Base-by-base conservation (phyloP, 1,140 invertebrate species). In the Sweltsa coloradensis region DNA sequence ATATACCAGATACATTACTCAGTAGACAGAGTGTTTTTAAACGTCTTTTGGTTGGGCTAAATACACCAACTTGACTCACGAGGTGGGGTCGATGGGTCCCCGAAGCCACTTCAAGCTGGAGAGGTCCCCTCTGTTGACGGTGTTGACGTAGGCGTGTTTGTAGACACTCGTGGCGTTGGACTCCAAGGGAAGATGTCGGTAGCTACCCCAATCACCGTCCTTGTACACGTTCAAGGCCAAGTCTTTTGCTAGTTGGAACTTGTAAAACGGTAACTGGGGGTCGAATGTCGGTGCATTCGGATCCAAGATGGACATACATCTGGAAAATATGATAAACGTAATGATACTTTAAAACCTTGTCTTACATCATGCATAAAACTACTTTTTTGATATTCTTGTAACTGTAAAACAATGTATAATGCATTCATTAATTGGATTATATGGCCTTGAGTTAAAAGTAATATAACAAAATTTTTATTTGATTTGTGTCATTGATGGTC, bases 91-190 rank as follows among this genome's bases (percentile, higher is more conserved):
- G 42, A 74, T 42, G 45, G 72, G 69, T 45, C 76, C 81, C 63
- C 84, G 68, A 1, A 93, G 66, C 93, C 93, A 97, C 11, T 65
- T 74, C 1, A 97, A 60, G 26, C 84, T 84, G 0, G 82, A 84
- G 16, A 97, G 65, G 62, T 97, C 92, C 41, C 91, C 89, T 53
- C 81, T 74, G 5, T 81, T 79, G 2, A 75, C 53, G 1, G 83
- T 78, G 63, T 93, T 89, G 0, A 83, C 78, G 60, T 76, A 91
- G 0, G 78, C 82, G 66, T 95, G 83, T 41, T 71, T 59, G 0
- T 67, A 67, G 26, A 56, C 60, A 7, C 70, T 61, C 3, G 65
- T 65, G 27, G 64, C 51, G 4, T 65, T 31, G 16, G 67, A 62
- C 16, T 65, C 60, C 0, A 83, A 52, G 7, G 70, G 59, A 6